Evolutionary conservation across 2,888 invertebrate genomes (phyloP), one percentile per base, ranked within the genome.

Genomic region (Pandemis heparana): DNA sequence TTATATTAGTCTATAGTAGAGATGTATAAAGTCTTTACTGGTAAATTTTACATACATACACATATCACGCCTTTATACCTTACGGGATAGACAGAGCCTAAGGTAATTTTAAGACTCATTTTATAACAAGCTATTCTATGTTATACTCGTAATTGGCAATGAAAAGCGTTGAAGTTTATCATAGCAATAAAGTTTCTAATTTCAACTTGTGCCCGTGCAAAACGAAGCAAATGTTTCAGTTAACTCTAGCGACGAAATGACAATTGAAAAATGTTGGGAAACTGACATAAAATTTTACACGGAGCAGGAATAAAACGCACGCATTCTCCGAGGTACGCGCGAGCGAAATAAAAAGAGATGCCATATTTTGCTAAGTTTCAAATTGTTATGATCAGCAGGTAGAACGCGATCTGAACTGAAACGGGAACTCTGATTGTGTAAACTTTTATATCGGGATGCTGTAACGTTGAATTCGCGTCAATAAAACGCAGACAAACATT

Each of bases 371-470:
- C 82, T 75, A 83, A 87, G 84, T 89, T 87, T 76, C 78, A 83
- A 87, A 85, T 89, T 91, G 89, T 90, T 91, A 91, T 89, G 88
- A 89, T 85, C 88, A 85, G 82, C 80, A 83, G 82, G 84, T 85
- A 81, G 80, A 81, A 82, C 77, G 80, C 79, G 82, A 81, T 82
- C 75, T 77, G 80, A 83, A 79, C 80, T 78, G 81, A 80, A 81
- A 82, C 82, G 79, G 79, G 80, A 77, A 71, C 79, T 79, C 79
- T 82, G 83, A 87, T 88, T 87, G 84, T 85, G 82, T 83, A 85
- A 89, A 88, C 83, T 89, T 89, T 89, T 82, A 81, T 85, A 86
- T 85, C 78, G 66, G 65, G 67, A 43, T 70, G 46, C 43, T 75
- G 75, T 79, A 76, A 79, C 78, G 76, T 74, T 72, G 75, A 78